Percentiles rank a stretch among this genome's conserved stretches.
phyloP scores from a whole-genome alignment of 2,113 vertebrate genomes.

The Peromyscus californicus region DNA sequence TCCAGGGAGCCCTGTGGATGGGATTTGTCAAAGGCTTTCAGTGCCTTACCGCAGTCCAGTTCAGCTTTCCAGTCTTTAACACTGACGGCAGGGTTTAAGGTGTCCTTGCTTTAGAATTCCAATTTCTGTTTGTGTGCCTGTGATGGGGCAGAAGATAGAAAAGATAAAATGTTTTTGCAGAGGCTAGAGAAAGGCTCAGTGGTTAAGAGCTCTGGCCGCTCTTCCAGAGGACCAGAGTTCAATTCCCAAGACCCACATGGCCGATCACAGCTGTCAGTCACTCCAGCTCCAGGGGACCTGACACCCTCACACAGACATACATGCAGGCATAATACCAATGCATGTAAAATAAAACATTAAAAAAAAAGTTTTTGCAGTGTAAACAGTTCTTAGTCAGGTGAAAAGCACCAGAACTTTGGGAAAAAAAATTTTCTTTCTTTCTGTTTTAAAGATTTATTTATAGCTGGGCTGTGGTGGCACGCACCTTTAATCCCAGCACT shows the following conservation, averaged over 20 bases:
- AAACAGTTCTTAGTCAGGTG: neutral
- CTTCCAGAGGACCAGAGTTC: neutral
- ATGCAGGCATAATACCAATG: neutral
- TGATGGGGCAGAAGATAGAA: neutral
- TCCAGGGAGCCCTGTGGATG: neutral
- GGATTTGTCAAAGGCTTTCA: neutral
- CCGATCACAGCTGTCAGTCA: too few species aligned
- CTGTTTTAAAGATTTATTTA: neutral
- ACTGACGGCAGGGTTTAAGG: neutral
- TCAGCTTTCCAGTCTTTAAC: neutral
- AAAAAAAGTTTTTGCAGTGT: neutral
- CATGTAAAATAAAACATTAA: neutral
- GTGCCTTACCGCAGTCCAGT: neutral
- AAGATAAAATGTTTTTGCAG: neutral
- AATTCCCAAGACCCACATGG: neutral
- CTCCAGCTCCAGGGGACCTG: neutral
- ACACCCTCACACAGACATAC: neutral
- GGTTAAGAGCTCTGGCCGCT: neutral
- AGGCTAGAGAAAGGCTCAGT: neutral
- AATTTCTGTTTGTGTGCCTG: neutral
- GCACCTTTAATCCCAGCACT: neutral
- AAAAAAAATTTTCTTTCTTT: slow-evolving; percentile 1
- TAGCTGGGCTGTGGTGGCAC: neutral
- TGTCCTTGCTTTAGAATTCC: slow-evolving; percentile 20
- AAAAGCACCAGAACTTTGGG: slow-evolving; percentile 13